phyloP scores from a whole-genome alignment of 2,113 vertebrate genomes.

The Siniperca knerii region DNA sequence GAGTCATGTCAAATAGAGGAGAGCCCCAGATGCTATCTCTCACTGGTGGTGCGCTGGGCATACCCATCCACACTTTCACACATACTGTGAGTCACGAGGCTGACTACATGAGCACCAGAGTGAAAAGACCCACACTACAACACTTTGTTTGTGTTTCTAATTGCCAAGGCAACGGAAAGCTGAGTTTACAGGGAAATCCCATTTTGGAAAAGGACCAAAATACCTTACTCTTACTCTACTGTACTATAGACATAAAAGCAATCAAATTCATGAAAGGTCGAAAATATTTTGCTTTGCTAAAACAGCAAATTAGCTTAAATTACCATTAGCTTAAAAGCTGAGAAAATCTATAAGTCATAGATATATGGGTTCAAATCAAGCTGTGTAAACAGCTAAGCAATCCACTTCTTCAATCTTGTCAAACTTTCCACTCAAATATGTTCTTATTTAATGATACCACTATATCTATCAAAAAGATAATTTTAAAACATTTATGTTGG shows the following conservation, averaged over 20 bases:
- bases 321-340: neutral
- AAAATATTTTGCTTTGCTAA: neutral
- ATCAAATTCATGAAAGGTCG: neutral
- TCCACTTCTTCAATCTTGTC: neutral
- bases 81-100: conserved; percentile 61
- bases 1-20: conserved; percentile 75
- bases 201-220: neutral
- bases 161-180: conserved; percentile 63
- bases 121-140: conserved; percentile 42
- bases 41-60: neutral
- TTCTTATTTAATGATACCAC: neutral
- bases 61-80: conserved; percentile 53
- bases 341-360: neutral
- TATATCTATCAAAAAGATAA: neutral
- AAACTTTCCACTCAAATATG: neutral
- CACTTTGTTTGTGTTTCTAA: conserved; percentile 59
- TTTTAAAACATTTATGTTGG: no score
- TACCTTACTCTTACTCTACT: neutral
- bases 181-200: neutral
- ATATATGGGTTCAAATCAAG: neutral
- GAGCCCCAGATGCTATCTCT: conserved; percentile 56
- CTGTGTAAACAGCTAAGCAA: neutral
- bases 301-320: neutral
- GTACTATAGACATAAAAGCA: neutral
- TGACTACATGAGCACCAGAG: conserved; percentile 1